phyloP scores from a whole-genome alignment of 2,888 invertebrate genomes.

The Crocallis elinguaria region DNA sequence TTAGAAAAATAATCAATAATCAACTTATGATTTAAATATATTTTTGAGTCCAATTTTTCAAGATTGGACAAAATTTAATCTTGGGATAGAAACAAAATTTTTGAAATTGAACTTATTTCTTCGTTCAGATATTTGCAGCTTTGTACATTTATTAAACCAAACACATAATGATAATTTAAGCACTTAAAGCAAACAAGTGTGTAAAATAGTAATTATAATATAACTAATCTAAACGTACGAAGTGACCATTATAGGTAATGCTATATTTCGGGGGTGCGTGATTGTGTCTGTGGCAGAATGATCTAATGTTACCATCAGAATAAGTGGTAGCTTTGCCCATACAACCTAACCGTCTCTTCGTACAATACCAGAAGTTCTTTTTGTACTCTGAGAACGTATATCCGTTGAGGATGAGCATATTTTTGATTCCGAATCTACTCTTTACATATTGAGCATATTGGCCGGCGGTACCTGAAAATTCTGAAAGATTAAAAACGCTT shows the following conservation, averaged over 20 bases:
- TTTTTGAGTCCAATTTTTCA: too few species aligned
- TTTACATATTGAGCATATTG: constrained; percentile 11
- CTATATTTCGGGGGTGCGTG: constrained; percentile 53
- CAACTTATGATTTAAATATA: too few species aligned
- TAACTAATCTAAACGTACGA: constrained; percentile 39
- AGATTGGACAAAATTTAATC: too few species aligned
- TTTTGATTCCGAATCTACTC: constrained; percentile 21
- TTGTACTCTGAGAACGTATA: constrained; percentile 58
- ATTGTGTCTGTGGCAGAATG: constrained; percentile 45
- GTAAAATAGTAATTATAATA: too few species aligned
- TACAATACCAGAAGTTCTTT: constrained; percentile 61
- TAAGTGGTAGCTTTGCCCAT: constrained; percentile 49
- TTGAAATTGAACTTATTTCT: too few species aligned
- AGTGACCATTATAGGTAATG: constrained; percentile 44
- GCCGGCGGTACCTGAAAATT: neutral
- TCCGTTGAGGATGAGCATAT: constrained; percentile 37
- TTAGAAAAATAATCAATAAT: too few species aligned
- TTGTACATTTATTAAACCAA: too few species aligned
- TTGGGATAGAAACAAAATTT: too few species aligned
- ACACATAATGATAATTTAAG: too few species aligned
- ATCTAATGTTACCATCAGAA: constrained; percentile 37
- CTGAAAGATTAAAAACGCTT: neutral
- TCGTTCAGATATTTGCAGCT: too few species aligned
- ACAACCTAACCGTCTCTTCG: constrained; percentile 54
- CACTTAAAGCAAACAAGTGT: too few species aligned